Percentiles rank a stretch among this genome's conserved stretches.
phyloP scores from a whole-genome alignment of 2,113 vertebrate genomes.

The Galemys pyrenaicus region DNA sequence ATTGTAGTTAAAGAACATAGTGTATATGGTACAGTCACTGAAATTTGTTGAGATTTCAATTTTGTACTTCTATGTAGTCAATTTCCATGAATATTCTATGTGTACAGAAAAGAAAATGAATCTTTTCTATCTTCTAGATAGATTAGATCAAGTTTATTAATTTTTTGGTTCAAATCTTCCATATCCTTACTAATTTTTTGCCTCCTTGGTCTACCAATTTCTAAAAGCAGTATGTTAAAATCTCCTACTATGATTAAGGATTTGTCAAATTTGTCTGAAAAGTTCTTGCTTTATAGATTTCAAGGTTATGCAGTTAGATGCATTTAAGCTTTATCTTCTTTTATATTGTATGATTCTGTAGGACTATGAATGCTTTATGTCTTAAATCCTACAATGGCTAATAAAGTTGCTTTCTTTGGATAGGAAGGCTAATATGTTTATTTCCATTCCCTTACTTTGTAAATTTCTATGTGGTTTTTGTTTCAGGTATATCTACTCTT shows the following conservation, averaged over 20 bases:
- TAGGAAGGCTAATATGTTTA: background rate
- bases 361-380: background rate
- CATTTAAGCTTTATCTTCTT: background rate
- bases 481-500: background rate
- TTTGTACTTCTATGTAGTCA: background rate
- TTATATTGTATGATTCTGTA: background rate
- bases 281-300: background rate
- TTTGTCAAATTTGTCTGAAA: background rate
- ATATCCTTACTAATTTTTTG: slow-evolving; percentile 27
- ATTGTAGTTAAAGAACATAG: background rate
- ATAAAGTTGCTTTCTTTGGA: background rate
- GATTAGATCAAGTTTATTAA: background rate
- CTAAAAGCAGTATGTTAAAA: slow-evolving; percentile 14
- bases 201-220: background rate
- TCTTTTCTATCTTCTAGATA: background rate
- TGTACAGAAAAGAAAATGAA: background rate
- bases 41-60: slow-evolving; percentile 41
- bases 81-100: slow-evolving; percentile 17
- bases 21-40: background rate
- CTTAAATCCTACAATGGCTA: slow-evolving; percentile 9
- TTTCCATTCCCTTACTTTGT: slow-evolving; percentile 25
- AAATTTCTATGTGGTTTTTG: background rate
- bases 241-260: background rate
- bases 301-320: background rate
- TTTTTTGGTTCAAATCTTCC: slow-evolving; percentile 24